Percentiles rank a stretch among this genome's conserved stretches.
phyloP scores from a whole-genome alignment of 2,113 vertebrate genomes.

The Nipponia nippon region DNA sequence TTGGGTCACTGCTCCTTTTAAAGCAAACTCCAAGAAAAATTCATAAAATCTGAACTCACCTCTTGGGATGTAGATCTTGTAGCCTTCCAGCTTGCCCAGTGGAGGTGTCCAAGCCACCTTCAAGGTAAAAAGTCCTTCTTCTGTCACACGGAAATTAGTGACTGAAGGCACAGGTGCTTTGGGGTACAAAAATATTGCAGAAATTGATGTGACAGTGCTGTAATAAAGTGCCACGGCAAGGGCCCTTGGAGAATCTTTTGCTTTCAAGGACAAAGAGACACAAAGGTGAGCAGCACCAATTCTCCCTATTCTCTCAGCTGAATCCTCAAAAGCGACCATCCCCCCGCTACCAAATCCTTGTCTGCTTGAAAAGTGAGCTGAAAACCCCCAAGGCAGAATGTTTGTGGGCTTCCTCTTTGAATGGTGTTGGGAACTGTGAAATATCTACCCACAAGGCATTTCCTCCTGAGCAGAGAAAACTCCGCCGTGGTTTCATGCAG shows the following conservation, averaged over 20 bases:
- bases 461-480: background rate
- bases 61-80: constrained; percentile 86
- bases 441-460: background rate
- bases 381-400: background rate
- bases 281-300: background rate
- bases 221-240: background rate
- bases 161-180: constrained; percentile 80
- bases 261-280: background rate
- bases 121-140: constrained; percentile 83
- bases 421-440: background rate
- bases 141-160: constrained; percentile 86
- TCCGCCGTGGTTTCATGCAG: background rate
- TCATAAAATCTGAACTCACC: constrained; percentile 61
- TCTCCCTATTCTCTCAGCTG: background rate
- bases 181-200: background rate
- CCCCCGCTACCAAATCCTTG: background rate
- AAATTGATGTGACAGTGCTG: background rate
- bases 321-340: background rate
- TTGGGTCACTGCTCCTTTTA: background rate
- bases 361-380: background rate
- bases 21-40: background rate
- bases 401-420: background rate
- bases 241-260: background rate
- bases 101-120: constrained; percentile 84
- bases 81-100: constrained; percentile 75